These are phyloP conservation scores for Leuciscus idus DNA, from an alignment of 2,113 vertebrate species.

Conservation along the genomic window DNA sequence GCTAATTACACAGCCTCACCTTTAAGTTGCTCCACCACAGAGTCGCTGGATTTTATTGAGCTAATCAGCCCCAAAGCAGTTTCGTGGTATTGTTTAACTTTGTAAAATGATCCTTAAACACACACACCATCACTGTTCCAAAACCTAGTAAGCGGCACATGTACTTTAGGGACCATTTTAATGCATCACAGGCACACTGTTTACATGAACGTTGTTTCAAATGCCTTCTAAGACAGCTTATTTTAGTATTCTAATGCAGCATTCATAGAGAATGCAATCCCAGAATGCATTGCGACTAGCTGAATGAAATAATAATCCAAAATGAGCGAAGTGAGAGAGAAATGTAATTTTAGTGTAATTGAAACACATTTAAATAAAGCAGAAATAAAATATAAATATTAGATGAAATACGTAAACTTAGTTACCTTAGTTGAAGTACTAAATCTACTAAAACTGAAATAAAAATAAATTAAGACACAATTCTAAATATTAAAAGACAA, in stretches of 20 bases:
- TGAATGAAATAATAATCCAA: not conserved
- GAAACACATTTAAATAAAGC: not conserved
- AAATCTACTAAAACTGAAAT: not conserved
- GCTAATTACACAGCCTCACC: conserved; percentile 20
- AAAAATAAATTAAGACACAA: not conserved
- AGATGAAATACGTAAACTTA: not conserved
- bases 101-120: conserved; percentile 10
- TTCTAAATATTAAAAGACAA: not conserved
- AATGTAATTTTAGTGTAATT: not conserved
- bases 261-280: not conserved
- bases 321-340: not conserved
- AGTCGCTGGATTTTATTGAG: not conserved
- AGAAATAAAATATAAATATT: not conserved
- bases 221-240: not conserved
- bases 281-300: not conserved
- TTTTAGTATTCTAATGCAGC: not conserved
- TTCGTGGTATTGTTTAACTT: not conserved
- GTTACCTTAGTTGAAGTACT: not conserved
- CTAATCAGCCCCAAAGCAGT: conserved; percentile 10
- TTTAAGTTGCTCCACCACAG: not conserved
- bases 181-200: not conserved
- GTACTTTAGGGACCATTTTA: not conserved
- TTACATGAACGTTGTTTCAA: not conserved
- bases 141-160: not conserved
- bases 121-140: not conserved